Percentiles rank a stretch among this genome's conserved stretches.
phyloP scores from a whole-genome alignment of 1,140 invertebrate genomes.

The Drosophila orosa region DNA sequence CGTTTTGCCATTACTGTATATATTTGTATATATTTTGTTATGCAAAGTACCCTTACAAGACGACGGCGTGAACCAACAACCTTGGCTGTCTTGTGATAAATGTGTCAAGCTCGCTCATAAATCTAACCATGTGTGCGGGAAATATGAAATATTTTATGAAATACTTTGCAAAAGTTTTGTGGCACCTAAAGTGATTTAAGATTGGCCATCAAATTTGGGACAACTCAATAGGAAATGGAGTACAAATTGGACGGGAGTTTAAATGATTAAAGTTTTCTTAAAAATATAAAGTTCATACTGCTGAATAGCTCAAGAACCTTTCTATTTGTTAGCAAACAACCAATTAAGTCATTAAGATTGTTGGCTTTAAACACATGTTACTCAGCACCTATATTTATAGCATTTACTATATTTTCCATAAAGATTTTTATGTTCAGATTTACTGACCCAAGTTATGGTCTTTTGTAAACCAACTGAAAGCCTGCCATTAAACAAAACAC shows the following conservation, averaged over 20 bases:
- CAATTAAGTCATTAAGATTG: neutral
- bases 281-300: neutral
- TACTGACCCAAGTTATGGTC: neutral
- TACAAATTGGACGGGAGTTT: neutral
- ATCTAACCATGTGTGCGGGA: constrained; percentile 24
- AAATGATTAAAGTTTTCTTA: neutral
- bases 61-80: constrained; percentile 18
- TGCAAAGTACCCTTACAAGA: constrained; percentile 42
- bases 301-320: neutral
- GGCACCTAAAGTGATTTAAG: constrained; percentile 8
- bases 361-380: constrained; percentile 8
- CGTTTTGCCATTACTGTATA: constrained; percentile 14
- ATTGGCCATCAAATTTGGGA: neutral
- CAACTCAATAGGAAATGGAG: neutral
- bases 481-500: constrained; percentile 21
- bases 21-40: constrained; percentile 32
- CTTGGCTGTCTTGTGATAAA: constrained; percentile 40
- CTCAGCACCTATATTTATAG: neutral
- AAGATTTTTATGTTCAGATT: neutral
- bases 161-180: constrained; percentile 27
- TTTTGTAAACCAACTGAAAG: constrained; percentile 6
- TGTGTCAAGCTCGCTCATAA: constrained; percentile 45
- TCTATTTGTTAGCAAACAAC: neutral
- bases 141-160: constrained; percentile 30
- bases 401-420: constrained; percentile 3